Conservation (phyloP, 2,797 vertebrate species). For the Oceanodroma leucorhoa region DNA sequence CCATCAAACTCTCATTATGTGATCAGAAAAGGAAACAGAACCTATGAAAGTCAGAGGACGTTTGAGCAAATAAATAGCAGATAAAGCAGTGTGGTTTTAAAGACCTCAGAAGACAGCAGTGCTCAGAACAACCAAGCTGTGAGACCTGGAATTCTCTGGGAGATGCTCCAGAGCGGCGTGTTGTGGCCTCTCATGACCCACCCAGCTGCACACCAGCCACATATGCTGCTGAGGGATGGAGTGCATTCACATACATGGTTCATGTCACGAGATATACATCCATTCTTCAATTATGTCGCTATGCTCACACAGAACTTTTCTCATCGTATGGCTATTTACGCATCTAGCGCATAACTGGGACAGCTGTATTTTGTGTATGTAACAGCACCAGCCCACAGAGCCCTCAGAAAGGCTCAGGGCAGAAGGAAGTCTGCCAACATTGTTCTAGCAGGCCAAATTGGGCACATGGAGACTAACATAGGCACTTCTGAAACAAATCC, state of each 20-base stretch:
- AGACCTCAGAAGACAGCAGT: not conserved
- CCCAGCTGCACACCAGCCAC: not conserved
- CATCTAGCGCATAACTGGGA: rapidly evolving
- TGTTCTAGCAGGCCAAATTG: not conserved
- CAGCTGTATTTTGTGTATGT: not conserved
- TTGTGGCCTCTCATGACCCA: not conserved
- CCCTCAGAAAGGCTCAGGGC: not conserved
- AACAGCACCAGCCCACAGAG: not conserved
- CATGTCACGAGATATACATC: rapidly evolving
- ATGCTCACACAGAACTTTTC: not conserved
- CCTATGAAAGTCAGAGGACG: not conserved
- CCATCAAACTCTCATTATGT: not conserved
- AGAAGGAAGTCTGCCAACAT: not conserved
- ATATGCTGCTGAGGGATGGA: rapidly evolving
- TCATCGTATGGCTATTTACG: not conserved
- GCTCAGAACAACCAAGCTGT: not conserved
- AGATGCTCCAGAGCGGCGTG: rapidly evolving
- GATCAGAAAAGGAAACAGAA: not conserved
- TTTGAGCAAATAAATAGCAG: not conserved
- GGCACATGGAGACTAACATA: rapidly evolving
- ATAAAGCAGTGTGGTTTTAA: not conserved
- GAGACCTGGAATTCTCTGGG: not conserved
- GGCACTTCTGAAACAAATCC: not conserved
- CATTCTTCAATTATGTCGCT: not conserved
- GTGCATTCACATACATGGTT: rapidly evolving